Conservation (phyloP, 2,113 vertebrate species). For the Fulmarus glacialis region DNA sequence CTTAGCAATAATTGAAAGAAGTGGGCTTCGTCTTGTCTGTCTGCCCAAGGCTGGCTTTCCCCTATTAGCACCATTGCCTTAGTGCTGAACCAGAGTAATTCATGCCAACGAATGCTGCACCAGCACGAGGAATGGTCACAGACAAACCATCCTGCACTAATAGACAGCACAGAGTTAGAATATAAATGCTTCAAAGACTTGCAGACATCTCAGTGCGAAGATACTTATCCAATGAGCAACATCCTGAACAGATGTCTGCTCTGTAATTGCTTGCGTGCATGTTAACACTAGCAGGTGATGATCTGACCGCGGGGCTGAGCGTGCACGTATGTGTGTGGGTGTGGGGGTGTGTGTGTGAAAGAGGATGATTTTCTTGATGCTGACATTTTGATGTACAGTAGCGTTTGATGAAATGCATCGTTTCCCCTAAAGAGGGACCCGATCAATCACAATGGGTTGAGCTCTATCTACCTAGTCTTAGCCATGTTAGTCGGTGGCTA, state of each 20-base stretch:
- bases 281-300: constrained; percentile 30
- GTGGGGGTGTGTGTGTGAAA: not conserved
- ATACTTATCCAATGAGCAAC: constrained; percentile 28
- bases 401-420: not conserved
- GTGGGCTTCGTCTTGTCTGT: not conserved
- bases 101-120: not conserved
- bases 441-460: not conserved
- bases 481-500: constrained; percentile 21
- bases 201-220: not conserved
- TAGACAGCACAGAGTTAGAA: not conserved
- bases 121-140: not conserved
- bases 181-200: not conserved
- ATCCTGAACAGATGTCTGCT: constrained; percentile 55
- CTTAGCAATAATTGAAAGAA: not conserved
- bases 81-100: not conserved
- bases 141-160: not conserved
- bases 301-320: not conserved
- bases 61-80: not conserved
- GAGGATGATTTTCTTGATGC: not conserved
- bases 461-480: not conserved
- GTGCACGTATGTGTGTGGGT: not conserved
- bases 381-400: not conserved
- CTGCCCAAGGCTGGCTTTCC: not conserved
- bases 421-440: not conserved
- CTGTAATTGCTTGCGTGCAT: not conserved